phyloP scores from a whole-genome alignment of 2,113 vertebrate genomes.

The Melanerpes formicivorus region DNA sequence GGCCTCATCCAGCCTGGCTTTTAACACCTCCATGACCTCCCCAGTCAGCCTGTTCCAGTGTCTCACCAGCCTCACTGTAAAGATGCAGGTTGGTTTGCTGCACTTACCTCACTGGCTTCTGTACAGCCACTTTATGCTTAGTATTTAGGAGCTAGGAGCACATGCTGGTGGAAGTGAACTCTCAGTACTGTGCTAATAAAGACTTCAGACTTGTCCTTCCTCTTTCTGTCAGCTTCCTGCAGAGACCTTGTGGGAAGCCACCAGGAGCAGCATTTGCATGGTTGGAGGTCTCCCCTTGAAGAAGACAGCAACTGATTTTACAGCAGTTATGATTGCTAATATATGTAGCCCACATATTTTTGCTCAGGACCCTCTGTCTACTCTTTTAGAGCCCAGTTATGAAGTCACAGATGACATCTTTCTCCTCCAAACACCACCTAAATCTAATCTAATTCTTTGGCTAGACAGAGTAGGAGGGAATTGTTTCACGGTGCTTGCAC shows the following conservation, averaged over 20 bases:
- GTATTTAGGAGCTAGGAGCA: neutral
- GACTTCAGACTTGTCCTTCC: neutral
- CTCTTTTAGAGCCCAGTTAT: neutral
- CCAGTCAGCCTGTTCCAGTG: no score
- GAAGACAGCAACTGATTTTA: neutral
- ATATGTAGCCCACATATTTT: neutral
- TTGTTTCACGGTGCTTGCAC: conserved; percentile 27
- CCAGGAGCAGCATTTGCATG: neutral
- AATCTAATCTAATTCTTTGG: conserved; percentile 42
- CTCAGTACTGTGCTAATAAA: neutral
- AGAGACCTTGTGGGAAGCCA: neutral
- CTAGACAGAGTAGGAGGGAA: conserved; percentile 8
- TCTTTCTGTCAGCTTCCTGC: neutral
- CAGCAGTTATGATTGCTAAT: neutral
- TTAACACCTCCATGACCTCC: no score
- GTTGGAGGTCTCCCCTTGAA: neutral
- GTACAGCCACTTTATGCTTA: fast-evolving
- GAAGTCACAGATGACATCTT: neutral
- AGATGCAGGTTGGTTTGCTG: neutral
- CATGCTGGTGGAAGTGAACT: fast-evolving
- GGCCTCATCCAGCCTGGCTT: no score
- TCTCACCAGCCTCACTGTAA: no score
- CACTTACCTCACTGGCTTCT: neutral
- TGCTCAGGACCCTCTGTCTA: neutral
- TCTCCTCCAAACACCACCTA: neutral